Percentiles rank a stretch among this genome's conserved stretches.
phyloP scores from a whole-genome alignment of 1,140 invertebrate genomes.

The Cyphomyrmex costatus region DNA sequence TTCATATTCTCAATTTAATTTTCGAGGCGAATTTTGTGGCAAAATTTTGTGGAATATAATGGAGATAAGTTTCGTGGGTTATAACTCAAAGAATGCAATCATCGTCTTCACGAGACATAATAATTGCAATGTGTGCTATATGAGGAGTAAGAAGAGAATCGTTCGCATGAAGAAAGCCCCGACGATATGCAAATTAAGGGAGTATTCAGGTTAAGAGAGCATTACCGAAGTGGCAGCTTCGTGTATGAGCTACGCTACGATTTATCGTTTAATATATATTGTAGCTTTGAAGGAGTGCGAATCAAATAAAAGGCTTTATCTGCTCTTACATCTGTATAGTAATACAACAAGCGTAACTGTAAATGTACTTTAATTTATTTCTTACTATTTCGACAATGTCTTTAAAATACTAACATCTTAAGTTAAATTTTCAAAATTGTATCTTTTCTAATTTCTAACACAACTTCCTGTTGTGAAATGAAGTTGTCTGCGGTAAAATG shows the following conservation, averaged over 20 bases:
- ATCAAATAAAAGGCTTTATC: constrained; percentile 37
- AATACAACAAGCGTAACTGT: neutral
- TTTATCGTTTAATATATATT: constrained; percentile 41
- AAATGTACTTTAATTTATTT: constrained; percentile 15
- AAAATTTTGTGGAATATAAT: too few relatives aligned
- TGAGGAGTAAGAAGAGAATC: constrained; percentile 21
- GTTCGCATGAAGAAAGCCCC: constrained; percentile 37
- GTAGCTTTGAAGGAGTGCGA: neutral
- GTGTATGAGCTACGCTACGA: constrained; percentile 19
- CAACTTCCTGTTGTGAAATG: neutral
- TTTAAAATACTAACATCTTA: neutral
- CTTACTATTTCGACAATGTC: neutral
- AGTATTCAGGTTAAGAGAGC: constrained; percentile 70
- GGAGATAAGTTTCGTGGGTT: neutral
- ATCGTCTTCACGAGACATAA: constrained; percentile 46
- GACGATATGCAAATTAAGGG: constrained; percentile 67
- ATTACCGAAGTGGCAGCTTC: constrained; percentile 46
- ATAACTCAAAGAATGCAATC: constrained; percentile 41
- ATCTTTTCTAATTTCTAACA: neutral
- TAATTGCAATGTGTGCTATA: constrained; percentile 49
- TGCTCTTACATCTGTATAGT: neutral
- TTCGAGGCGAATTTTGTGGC: neutral
- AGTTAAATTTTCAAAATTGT: neutral
- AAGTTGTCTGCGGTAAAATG: neutral
- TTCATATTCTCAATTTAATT: constrained; percentile 1